A percentile compares a stretch with the other conserved stretches of the same genome.
phyloP scores from a whole-genome alignment of 2,113 vertebrate genomes.

The Gymnogyps californianus region DNA sequence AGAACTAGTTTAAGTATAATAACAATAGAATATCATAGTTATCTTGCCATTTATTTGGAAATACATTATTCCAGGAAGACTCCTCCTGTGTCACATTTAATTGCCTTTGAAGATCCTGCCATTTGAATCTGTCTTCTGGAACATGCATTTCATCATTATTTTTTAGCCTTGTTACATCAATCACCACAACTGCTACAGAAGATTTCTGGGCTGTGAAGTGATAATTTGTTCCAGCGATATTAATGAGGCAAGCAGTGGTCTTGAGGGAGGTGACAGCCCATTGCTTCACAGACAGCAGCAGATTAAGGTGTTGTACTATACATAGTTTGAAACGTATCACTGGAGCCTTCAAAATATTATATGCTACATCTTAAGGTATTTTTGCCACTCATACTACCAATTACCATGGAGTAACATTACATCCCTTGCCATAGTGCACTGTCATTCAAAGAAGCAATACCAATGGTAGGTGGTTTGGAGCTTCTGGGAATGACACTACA shows the following conservation, averaged over 20 bases:
- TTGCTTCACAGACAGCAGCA: constrained; percentile 67
- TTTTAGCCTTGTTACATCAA: constrained; percentile 85
- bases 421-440: neutral
- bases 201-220: constrained; percentile 80
- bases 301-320: constrained; percentile 62
- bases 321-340: constrained; percentile 10
- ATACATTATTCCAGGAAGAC: constrained; percentile 69
- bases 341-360: constrained; percentile 20
- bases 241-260: constrained; percentile 81
- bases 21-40: constrained; percentile 48
- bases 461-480: neutral
- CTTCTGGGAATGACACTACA: constrained; percentile 16
- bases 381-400: neutral
- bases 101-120: constrained; percentile 79
- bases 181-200: constrained; percentile 76
- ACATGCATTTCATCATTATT: constrained; percentile 79
- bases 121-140: constrained; percentile 78
- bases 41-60: constrained; percentile 71
- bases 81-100: constrained; percentile 76
- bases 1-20: constrained; percentile 53
- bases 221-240: constrained; percentile 81
- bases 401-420: neutral
- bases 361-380: neutral
- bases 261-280: constrained; percentile 76
- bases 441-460: neutral